phyloP scores from a whole-genome alignment of 2,797 vertebrate genomes.

The Neomorphus geoffroyi region DNA sequence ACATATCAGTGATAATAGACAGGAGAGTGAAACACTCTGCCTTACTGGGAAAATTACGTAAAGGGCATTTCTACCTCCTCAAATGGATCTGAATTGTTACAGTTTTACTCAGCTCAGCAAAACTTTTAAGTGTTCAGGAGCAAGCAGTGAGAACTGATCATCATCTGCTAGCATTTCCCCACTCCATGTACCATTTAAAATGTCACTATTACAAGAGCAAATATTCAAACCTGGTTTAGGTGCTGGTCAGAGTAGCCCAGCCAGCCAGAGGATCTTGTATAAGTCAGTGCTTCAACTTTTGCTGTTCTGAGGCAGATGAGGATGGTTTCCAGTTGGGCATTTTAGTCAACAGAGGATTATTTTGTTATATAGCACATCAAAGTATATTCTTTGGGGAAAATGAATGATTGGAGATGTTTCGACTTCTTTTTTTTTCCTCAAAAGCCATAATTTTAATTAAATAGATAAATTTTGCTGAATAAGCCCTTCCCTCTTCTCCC shows the following conservation, averaged over 20 bases:
- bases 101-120: background rate
- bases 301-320: constrained; percentile 73
- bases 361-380: background rate
- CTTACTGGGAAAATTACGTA: background rate
- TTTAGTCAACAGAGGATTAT: background rate
- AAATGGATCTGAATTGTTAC: background rate
- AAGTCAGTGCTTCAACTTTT: constrained; percentile 77
- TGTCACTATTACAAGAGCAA: background rate
- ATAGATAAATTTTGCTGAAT: background rate
- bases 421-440: background rate
- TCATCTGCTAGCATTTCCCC: background rate
- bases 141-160: background rate
- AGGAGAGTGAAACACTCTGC: background rate
- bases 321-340: background rate
- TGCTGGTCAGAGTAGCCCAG: constrained; percentile 80
- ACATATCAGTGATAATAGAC: background rate
- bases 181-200: background rate
- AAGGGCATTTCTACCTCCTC: background rate
- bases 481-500: background rate
- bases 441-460: background rate
- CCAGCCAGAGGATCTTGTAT: constrained; percentile 83
- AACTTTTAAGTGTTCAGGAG: background rate
- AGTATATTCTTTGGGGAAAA: background rate
- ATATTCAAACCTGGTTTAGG: constrained; percentile 74
- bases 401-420: background rate